Evolutionary conservation across 92 coral and sea anemone species (phyloP).

Genomic region (Phenganax marumi): DNA sequence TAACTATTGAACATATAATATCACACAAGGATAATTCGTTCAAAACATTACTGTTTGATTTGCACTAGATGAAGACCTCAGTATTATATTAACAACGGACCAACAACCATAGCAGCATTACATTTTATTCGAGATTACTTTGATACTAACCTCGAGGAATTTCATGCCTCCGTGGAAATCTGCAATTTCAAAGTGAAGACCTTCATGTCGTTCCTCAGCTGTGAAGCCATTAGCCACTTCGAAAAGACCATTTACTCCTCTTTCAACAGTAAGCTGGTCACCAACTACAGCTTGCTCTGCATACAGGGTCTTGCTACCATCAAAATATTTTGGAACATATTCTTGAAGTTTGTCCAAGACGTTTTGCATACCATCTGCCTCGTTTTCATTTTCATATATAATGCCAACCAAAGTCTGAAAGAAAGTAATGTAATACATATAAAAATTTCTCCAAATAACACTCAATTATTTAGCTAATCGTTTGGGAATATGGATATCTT

Average conservation of each 20-base stretch:
- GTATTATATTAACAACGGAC: not conserved
- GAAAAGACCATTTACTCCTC: constrained; percentile 67
- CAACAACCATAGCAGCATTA: not conserved
- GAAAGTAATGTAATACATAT: not conserved
- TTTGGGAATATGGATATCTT: not conserved
- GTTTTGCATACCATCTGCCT: constrained; percentile 27
- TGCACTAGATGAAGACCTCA: too few relatives aligned
- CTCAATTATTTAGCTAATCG: not conserved
- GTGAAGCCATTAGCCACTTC: constrained; percentile 67
- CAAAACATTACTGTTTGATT: too few relatives aligned
- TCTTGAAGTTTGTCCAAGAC: constrained; percentile 13
- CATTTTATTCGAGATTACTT: not conserved
- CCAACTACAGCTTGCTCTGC: constrained; percentile 65
- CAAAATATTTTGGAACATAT: constrained; percentile 42
- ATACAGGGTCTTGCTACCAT: constrained; percentile 45
- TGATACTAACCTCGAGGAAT: constrained; percentile 53
- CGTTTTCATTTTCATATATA: constrained; percentile 16
- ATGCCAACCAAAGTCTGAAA: constrained; percentile 29
- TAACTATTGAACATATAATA: not conserved
- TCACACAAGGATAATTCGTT: too few relatives aligned
- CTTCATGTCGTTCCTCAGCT: constrained; percentile 64
- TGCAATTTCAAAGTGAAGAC: constrained; percentile 66
- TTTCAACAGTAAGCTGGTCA: constrained; percentile 64
- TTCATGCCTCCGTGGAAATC: constrained; percentile 69
- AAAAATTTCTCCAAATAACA: not conserved